Base-by-base conservation (phyloP, 2,888 invertebrate genomes). In the Archips xylosteana region DNA sequence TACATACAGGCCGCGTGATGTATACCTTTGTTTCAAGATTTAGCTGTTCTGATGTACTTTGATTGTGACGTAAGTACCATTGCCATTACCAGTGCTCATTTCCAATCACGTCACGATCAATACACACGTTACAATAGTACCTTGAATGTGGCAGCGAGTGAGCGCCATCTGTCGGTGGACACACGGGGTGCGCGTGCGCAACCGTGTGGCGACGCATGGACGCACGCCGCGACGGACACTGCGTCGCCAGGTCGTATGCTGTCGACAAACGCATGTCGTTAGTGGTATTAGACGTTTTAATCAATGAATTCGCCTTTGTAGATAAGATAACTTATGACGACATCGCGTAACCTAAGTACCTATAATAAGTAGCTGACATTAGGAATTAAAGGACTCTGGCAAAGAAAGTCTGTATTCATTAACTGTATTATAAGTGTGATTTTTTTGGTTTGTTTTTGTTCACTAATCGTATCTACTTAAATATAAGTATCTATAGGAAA, bases 231-330 rank as follows among this genome's bases (percentile, higher is more conserved):
- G 96, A 96, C 72, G 97, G 97, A 84, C 97, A 96, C 85, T 97
- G 97, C 62, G 97, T 97, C 76, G 97, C 97, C 88, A 98, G 91
- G 91, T 98, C 98, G 86, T 97, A 97, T 62, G 97, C 97, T 96
- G 91, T 10, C 84, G 83, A 77, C 42, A 77, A 61, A 78, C 64
- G 45, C 34, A n/a, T 42, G 10, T 6, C 15, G 34, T 74, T 60
- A 60, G 47, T 47, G 4, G 32, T 3, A 13, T 23, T 57, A 32
- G 57, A 23, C 9, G 32, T 12, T 57, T 32, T 57, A 10, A 57
- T 57, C 23, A 15, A 23, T 2, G 6, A 12, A 32, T n/a, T 23
- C 10, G 57, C 12, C 12, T 32, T 10, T 57, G 23, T 32, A 9
- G 49, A 32, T 10, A 12, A 12, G 10, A 32, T 57, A 54, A n/a